Conservation (phyloP, 2,888 invertebrate genomes). For the Pasiphila rectangulata region DNA sequence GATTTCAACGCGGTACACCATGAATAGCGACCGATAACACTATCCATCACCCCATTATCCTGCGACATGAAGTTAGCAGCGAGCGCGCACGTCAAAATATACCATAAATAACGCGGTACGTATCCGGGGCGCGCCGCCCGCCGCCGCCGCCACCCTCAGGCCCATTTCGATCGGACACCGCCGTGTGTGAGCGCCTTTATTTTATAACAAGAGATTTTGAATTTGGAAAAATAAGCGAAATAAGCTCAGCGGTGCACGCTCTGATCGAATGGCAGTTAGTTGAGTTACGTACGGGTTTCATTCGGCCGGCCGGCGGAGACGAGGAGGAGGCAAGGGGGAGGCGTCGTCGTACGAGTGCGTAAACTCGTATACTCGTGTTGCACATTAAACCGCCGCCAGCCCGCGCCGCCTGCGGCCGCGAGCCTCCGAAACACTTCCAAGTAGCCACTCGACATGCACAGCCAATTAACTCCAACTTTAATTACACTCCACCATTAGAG, state of each 20-base stretch:
- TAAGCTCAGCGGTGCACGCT: constrained; percentile 2
- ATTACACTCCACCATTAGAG: constrained; percentile 60
- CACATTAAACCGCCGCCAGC: constrained; percentile 66
- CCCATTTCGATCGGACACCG: constrained; percentile 49
- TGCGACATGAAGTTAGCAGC: constrained; percentile 74
- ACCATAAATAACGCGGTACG: constrained; percentile 75
- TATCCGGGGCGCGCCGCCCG: constrained; percentile 59
- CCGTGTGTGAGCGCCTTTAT: constrained; percentile 49
- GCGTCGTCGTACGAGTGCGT: constrained; percentile 42
- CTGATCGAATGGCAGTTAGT: constrained; percentile 23
- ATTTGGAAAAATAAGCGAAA: constrained; percentile 44
- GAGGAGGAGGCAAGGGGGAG: constrained; percentile 42
- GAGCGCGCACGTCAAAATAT: constrained; percentile 76
- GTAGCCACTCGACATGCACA: constrained; percentile 51
- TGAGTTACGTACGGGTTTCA: constrained; percentile 17
- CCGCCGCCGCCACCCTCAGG: constrained; percentile 44
- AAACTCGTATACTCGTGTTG: constrained; percentile 63
- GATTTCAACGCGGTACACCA: constrained; percentile 61
- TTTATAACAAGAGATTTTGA: constrained; percentile 43
- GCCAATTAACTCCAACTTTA: constrained; percentile 64
- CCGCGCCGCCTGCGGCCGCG: constrained; percentile 53
- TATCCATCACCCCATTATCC: constrained; percentile 79
- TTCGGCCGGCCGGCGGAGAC: constrained; percentile 39
- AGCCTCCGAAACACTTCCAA: constrained; percentile 50
- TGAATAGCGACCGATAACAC: constrained; percentile 77